These are phyloP conservation scores for Probosciger aterrimus DNA, from an alignment of 2,113 vertebrate species.

Conservation along the genomic window DNA sequence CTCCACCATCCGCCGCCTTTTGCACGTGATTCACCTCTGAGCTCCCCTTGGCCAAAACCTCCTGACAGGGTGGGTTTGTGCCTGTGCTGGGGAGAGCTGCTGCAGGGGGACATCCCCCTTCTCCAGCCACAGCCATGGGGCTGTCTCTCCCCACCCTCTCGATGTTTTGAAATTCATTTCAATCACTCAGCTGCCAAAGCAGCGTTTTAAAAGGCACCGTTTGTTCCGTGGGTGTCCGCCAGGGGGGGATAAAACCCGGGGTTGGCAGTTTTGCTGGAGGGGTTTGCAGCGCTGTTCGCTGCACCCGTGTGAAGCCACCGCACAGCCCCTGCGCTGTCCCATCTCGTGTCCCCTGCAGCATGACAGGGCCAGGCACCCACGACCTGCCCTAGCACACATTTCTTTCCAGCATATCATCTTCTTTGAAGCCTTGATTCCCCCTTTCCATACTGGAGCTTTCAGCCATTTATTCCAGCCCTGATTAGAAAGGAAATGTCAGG, in stretches of 20 bases:
- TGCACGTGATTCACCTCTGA: not conserved
- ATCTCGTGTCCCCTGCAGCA: not conserved
- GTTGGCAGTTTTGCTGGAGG: not conserved
- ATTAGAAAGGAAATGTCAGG: not conserved
- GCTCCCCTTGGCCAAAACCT: not conserved
- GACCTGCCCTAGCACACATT: fast-evolving
- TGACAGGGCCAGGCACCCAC: fast-evolving
- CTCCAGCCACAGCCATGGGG: not conserved
- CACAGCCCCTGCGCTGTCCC: fast-evolving
- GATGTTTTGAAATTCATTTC: not conserved
- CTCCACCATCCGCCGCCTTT: not conserved
- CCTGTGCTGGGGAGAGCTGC: not conserved
- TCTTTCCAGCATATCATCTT: not conserved
- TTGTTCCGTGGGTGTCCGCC: not conserved
- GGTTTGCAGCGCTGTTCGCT: not conserved
- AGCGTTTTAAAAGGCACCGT: not conserved
- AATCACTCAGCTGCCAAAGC: not conserved
- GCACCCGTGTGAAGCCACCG: not conserved
- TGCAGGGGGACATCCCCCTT: not conserved
- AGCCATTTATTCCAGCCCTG: not conserved
- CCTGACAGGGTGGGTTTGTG: not conserved
- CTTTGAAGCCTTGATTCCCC: not conserved
- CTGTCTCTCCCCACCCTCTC: not conserved
- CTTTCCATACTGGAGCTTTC: not conserved
- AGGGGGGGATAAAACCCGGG: fast-evolving